Evolutionary conservation across 2,113 vertebrate species (phyloP), one percentile per base, ranked within the genome.

Genomic region (Calypte anna): DNA sequence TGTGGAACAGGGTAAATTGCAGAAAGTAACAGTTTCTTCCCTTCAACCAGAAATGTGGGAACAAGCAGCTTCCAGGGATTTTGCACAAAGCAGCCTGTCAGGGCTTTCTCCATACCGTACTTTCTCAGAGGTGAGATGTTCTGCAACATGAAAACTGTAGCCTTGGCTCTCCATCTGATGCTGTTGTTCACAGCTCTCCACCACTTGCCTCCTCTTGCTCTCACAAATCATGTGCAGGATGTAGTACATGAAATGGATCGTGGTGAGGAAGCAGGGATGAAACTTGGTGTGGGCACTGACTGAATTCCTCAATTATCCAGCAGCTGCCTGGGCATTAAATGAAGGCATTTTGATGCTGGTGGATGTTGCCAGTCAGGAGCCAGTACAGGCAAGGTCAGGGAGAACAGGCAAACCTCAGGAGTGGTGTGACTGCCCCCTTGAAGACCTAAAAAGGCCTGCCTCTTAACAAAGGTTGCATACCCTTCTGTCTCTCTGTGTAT

Each of bases 91-190:
- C 30, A 40, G 43, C 20, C 50, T 44, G 51, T 82, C 38, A 64
- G 9, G 31, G 40, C 4, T 7, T 30, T 38, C 44, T 76, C 62
- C 33, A 66, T 0, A 0, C 57, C 2, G 0, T 18, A 48, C 36
- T 44, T 61, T 48, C 53, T 59, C 38, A 33, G 12, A 30, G 53
- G 12, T 30, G 57, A 78, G 54, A 66, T 0, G 2, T 5, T 12
- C 0, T 0, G 40, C 51, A 78, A 73, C 54, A 36, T 0, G 0
- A n/a, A 33, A 36, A 14, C 0, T 1, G 30, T 43, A 62, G 78
- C 78, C 66, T 87, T 59, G 88, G 44, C 62, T 87, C 55, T 50
- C 22, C 4, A 1, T 23, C n/a, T 0, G 0, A 13, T 17, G 11
- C 15, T 3, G 1, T n/a, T n/a, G 57, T 53, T 72, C 68, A 27